phyloP scores from a whole-genome alignment of 1,140 invertebrate genomes.

The Drosophila aff. region DNA sequence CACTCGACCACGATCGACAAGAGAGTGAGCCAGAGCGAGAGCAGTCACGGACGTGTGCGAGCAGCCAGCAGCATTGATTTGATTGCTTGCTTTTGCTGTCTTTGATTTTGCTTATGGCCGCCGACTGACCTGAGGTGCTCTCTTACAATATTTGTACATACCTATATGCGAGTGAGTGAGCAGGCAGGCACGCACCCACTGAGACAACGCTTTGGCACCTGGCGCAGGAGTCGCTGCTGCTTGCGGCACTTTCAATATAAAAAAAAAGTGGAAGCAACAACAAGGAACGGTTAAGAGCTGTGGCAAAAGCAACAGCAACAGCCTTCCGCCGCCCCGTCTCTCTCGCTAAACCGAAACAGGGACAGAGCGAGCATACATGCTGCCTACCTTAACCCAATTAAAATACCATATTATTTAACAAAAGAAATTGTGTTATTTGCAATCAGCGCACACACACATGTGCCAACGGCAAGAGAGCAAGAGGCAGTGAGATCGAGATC shows the following conservation, averaged over 20 bases:
- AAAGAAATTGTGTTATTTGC: conserved; percentile 84
- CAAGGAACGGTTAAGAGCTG: conserved; percentile 36
- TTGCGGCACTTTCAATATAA: conserved; percentile 64
- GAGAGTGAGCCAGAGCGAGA: conserved; percentile 52
- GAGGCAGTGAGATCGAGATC: conserved; percentile 20
- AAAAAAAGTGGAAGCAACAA: conserved; percentile 19
- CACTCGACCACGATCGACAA: conserved; percentile 44
- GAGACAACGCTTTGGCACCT: conserved; percentile 62
- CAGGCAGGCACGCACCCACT: conserved; percentile 28
- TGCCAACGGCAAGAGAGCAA: conserved; percentile 25
- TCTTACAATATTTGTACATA: conserved; percentile 37
- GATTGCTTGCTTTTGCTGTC: conserved; percentile 64
- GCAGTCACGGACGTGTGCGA: conserved; percentile 77
- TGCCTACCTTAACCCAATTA: conserved; percentile 85
- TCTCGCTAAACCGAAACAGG: conserved; percentile 24
- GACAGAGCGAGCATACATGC: conserved; percentile 68
- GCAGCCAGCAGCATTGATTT: conserved; percentile 71
- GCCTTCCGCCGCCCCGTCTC: conserved; percentile 5
- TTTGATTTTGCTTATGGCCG: conserved; percentile 76
- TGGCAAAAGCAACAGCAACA: conserved; percentile 25
- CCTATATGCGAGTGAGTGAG: conserved; percentile 10
- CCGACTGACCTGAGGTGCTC: conserved; percentile 71
- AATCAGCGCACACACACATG: conserved; percentile 56
- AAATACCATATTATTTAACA: conserved; percentile 84
- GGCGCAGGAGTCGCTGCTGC: conserved; percentile 63